Percentiles rank a stretch among this genome's conserved stretches.
These are phyloP conservation scores for Podarcis muralis DNA, from an alignment of 2,113 vertebrate species.

Conservation along the genomic window DNA sequence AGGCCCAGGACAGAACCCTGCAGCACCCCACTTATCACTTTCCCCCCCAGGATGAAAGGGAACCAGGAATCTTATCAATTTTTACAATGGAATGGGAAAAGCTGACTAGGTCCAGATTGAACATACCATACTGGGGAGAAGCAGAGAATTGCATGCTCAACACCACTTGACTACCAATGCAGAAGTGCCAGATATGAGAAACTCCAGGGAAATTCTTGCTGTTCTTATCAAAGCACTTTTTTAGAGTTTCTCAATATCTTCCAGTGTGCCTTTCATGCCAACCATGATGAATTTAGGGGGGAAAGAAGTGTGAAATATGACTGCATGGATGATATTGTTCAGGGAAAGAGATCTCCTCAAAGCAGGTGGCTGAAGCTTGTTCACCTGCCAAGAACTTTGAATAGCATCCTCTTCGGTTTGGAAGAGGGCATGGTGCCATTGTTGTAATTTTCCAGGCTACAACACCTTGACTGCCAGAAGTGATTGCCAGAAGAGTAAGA, in stretches of 20 bases:
- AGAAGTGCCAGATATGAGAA: background rate
- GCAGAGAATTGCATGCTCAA: no score
- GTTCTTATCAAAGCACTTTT: background rate
- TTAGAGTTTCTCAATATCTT: background rate
- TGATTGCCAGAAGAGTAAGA: constrained; percentile 40
- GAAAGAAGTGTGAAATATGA: constrained; percentile 7
- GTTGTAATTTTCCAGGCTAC: constrained; percentile 51
- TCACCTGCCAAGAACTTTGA: constrained; percentile 51
- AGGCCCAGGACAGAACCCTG: no score
- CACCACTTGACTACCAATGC: background rate
- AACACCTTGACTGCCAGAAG: constrained; percentile 28
- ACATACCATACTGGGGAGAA: no score
- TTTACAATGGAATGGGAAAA: no score
- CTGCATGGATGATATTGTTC: background rate
- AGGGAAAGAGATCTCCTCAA: constrained; percentile 37
- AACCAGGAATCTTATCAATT: no score
- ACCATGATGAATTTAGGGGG: constrained; percentile 15
- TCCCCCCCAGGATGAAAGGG: no score
- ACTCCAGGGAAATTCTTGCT: no score
- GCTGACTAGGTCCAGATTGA: no score
- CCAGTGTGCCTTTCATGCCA: constrained; percentile 35
- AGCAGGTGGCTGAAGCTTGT: constrained; percentile 46
- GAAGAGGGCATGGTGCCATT: constrained; percentile 26
- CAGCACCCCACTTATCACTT: no score
- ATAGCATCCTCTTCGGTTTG: constrained; percentile 25